These are phyloP conservation scores for Leucozona laternaria DNA, from an alignment of 2,888 invertebrate genomes.

Conservation along the genomic window DNA sequence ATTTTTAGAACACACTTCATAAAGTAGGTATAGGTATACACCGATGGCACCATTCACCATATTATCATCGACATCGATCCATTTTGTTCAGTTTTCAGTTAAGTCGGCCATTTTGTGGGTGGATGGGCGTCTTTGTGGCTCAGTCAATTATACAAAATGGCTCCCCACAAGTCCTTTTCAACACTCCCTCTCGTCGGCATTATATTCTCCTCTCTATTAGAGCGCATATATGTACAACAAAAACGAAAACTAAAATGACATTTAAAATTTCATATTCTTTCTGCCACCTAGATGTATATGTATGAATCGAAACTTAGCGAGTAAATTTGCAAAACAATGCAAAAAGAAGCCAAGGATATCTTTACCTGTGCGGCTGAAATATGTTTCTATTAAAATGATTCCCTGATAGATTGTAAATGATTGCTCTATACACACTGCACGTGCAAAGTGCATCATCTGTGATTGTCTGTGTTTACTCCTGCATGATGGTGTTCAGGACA, in stretches of 20 bases:
- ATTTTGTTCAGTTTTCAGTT: background rate
- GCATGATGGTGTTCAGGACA: background rate
- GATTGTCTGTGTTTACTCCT: background rate
- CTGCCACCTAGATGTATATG: background rate
- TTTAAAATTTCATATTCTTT: conserved; percentile 12
- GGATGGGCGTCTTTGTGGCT: background rate
- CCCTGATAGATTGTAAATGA: conserved; percentile 33
- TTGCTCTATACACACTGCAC: background rate
- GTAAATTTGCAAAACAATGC: conserved; percentile 1
- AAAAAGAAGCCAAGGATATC: background rate
- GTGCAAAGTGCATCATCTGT: background rate
- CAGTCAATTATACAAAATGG: conserved; percentile 12
- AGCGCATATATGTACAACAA: background rate
- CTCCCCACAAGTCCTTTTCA: background rate
- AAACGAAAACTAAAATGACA: conserved; percentile 26
- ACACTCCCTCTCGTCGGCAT: background rate
- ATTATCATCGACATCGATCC: conserved; percentile 17
- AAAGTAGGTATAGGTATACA: no score
- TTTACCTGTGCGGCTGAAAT: background rate
- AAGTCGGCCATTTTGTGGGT: conserved; percentile 10
- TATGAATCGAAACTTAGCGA: background rate
- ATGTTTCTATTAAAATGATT: conserved; percentile 35
- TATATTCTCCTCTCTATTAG: background rate
- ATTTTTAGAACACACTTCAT: conserved; percentile 21
- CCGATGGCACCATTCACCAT: background rate